A percentile compares a stretch with the other conserved stretches of the same genome.
phyloP scores from a whole-genome alignment of 2,113 vertebrate genomes.

The Emydocephalus ijimae region DNA sequence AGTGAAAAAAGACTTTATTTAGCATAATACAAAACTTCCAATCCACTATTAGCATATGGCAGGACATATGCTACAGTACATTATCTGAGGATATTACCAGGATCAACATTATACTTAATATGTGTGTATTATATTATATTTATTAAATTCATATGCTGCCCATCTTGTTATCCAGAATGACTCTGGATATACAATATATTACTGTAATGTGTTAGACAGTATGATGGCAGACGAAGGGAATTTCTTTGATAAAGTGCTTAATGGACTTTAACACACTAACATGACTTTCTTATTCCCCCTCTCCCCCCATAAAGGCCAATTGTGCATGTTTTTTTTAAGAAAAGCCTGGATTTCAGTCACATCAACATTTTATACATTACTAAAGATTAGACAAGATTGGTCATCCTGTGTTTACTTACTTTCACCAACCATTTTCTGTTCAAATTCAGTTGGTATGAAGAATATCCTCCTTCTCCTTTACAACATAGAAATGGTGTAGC shows the following conservation, averaged over 20 bases:
- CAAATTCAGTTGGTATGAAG: neutral
- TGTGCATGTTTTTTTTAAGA: neutral
- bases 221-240: neutral
- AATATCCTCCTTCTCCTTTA: neutral
- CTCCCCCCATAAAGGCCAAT: neutral
- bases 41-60: neutral
- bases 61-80: neutral
- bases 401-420: neutral
- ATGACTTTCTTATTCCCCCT: neutral
- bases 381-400: neutral
- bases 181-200: neutral
- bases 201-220: neutral
- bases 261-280: neutral
- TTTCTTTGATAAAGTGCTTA: neutral
- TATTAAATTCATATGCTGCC: neutral
- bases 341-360: neutral
- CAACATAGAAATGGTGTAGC: neutral
- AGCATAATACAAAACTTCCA: neutral
- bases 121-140: neutral
- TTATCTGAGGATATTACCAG: neutral
- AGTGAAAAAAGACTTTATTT: neutral
- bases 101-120: neutral
- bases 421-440: neutral
- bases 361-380: neutral
- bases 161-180: neutral